A percentile compares a stretch with the other conserved stretches of the same genome.
phyloP scores from a whole-genome alignment of 2,113 vertebrate genomes.

The Psilopsiagon aymara region DNA sequence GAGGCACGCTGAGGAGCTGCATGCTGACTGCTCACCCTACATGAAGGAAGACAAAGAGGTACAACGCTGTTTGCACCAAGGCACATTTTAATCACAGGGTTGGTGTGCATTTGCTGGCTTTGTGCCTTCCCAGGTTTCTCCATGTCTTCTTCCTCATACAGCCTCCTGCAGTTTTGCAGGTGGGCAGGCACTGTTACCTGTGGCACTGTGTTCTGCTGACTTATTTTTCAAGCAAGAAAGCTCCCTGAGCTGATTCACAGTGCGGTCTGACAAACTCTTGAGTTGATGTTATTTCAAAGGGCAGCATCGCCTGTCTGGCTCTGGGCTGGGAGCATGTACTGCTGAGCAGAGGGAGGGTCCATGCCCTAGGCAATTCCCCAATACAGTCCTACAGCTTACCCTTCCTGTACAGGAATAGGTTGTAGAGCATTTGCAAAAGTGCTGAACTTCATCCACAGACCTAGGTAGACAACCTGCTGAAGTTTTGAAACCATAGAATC shows the following conservation, averaged over 20 bases:
- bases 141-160: background rate
- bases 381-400: background rate
- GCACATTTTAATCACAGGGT: background rate
- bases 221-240: background rate
- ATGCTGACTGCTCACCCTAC: background rate
- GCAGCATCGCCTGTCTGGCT: background rate
- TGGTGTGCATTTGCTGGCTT: rapidly evolving
- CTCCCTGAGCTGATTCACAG: background rate
- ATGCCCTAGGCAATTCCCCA: background rate
- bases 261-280: background rate
- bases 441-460: background rate
- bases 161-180: background rate
- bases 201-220: background rate
- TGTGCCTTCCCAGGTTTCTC: background rate
- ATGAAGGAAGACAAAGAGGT: background rate
- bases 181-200: background rate
- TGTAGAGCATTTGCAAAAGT: background rate
- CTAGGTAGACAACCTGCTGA: background rate
- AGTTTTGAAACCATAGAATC: background rate
- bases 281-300: background rate
- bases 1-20: background rate
- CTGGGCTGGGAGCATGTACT: background rate
- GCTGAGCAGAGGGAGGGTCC: background rate
- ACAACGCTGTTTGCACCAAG: rapidly evolving
- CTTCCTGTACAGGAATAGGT: rapidly evolving